Evolutionary conservation across 2,113 vertebrate species (phyloP).

Genomic region (Uropsilus gracilis): DNA sequence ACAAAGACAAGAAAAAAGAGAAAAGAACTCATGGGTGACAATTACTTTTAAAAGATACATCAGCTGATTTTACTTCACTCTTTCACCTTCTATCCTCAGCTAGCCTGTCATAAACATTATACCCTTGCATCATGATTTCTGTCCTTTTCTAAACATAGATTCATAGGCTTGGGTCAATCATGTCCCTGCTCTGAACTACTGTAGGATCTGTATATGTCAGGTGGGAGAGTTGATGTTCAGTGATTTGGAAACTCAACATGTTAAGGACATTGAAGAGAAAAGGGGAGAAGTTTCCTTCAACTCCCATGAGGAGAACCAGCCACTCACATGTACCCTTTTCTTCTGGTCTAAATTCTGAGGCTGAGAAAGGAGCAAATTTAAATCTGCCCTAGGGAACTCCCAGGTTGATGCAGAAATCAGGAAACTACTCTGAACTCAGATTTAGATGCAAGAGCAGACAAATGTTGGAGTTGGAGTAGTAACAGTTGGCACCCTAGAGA

Average conservation of each 20-base stretch:
- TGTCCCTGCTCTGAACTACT: neutral
- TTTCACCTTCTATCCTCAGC: neutral
- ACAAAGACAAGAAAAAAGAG: neutral
- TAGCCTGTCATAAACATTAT: neutral
- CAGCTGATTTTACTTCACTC: neutral
- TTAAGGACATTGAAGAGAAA: neutral
- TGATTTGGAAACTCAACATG: conserved; percentile 7
- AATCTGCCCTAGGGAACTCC: neutral
- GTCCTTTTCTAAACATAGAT: neutral
- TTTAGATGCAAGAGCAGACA: neutral
- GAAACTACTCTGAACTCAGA: neutral
- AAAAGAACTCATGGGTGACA: neutral
- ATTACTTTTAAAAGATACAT: neutral
- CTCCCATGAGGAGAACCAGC: neutral
- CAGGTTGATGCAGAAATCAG: neutral
- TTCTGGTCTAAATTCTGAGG: neutral
- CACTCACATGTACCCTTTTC: neutral
- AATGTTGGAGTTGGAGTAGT: neutral
- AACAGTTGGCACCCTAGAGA: neutral
- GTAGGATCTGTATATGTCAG: neutral
- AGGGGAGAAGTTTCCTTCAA: neutral
- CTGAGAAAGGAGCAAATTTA: neutral
- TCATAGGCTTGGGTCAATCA: conserved; percentile 1
- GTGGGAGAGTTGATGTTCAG: neutral
- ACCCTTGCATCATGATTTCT: neutral